Conservation (phyloP, 2,797 vertebrate species). For the Labeo calbasu region DNA sequence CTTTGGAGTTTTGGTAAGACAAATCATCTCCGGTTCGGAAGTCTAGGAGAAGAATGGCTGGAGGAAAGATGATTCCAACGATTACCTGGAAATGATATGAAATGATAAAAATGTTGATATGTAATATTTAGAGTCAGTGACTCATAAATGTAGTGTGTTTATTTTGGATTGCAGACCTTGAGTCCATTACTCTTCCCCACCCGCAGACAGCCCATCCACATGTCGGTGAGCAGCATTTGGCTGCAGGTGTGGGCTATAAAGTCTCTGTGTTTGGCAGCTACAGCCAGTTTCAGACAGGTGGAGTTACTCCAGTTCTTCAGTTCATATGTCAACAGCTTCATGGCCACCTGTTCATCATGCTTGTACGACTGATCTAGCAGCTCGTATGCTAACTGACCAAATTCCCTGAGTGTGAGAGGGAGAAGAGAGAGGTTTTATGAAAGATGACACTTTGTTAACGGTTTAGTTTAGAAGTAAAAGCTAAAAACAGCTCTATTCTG, state of each 20-base stretch:
- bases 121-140: background rate
- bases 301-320: constrained; percentile 98
- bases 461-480: background rate
- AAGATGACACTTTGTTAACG: background rate
- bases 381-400: constrained; percentile 94
- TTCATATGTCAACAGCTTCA: constrained; percentile 96
- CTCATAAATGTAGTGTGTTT: background rate
- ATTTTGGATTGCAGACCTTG: constrained; percentile 80
- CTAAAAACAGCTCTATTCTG: background rate
- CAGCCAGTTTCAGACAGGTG: constrained; percentile 94
- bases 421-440: background rate
- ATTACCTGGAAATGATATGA: constrained; percentile 82
- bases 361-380: constrained; percentile 96
- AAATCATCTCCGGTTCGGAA: constrained; percentile 90
- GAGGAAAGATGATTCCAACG: constrained; percentile 92
- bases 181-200: constrained; percentile 94
- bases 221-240: constrained; percentile 96
- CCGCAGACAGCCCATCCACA: constrained; percentile 97
- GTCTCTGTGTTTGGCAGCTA: constrained; percentile 95
- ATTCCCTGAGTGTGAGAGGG: constrained; percentile 80
- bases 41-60: constrained; percentile 91
- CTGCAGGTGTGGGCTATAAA: constrained; percentile 98
- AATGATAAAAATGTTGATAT: background rate
- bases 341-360: constrained; percentile 94
- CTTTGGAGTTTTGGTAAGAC: constrained; percentile 82